phyloP scores from a whole-genome alignment of 2,797 vertebrate species.

The Trichosurus vulpecula region DNA sequence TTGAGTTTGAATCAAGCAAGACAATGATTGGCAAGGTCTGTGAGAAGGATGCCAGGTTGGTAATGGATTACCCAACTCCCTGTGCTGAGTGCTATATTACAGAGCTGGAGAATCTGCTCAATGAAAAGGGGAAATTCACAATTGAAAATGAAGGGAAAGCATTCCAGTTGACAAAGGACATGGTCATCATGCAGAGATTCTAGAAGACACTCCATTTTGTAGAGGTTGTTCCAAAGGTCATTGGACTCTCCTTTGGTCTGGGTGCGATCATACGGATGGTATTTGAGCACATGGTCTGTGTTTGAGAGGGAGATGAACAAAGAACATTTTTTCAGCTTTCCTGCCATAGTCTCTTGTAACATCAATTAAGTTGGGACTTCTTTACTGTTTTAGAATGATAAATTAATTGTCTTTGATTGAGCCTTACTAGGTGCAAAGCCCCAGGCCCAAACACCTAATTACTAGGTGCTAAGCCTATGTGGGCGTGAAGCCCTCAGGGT shows the following conservation, averaged over 20 bases:
- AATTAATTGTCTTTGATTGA: too few species aligned
- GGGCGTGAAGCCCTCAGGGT: too few species aligned
- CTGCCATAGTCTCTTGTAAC: conserved; percentile 93
- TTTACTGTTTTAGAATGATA: too few species aligned
- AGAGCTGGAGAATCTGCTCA: conserved; percentile 93
- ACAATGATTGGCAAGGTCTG: conserved; percentile 95
- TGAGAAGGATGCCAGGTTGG: conserved; percentile 96
- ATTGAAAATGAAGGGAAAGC: conserved; percentile 95
- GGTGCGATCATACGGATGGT: conserved; percentile 98
- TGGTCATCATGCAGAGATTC: conserved; percentile 95
- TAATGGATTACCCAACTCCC: conserved; percentile 91
- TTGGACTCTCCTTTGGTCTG: conserved; percentile 97
- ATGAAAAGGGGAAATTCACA: conserved; percentile 93
- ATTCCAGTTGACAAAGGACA: conserved; percentile 95
- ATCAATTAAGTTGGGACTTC: too few species aligned
- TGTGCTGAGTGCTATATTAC: conserved; percentile 93
- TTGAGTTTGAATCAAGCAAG: conserved; percentile 97
- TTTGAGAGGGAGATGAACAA: conserved; percentile 96
- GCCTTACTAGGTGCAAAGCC: too few species aligned
- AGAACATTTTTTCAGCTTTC: conserved; percentile 99
- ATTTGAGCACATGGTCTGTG: conserved; percentile 96
- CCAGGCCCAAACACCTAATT: too few species aligned
- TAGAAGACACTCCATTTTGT: conserved; percentile 98
- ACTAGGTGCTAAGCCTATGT: too few species aligned
- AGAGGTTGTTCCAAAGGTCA: conserved; percentile 96